Percentiles rank a stretch among this genome's conserved stretches.
These are phyloP conservation scores for Murina feae DNA, from an alignment of 2,113 vertebrate genomes.

Conservation along the genomic window DNA sequence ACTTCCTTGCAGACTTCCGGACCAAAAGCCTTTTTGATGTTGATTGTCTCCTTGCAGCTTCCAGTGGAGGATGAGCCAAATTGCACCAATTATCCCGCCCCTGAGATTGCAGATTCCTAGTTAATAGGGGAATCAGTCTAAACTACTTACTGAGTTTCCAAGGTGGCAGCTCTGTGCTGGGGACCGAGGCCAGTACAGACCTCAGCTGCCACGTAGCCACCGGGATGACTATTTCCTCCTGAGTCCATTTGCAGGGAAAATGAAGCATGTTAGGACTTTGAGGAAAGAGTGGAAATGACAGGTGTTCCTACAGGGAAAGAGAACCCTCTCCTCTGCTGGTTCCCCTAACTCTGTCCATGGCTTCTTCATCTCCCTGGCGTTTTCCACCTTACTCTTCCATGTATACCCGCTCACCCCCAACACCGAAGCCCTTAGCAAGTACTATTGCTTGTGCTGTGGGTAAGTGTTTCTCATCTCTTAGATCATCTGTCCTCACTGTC, in stretches of 20 bases:
- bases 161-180: slow-evolving; percentile 23
- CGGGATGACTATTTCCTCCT: not conserved
- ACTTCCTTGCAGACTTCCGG: slow-evolving; percentile 61
- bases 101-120: slow-evolving; percentile 52
- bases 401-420: too few species aligned
- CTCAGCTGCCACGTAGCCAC: not conserved
- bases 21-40: slow-evolving; percentile 59
- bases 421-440: not conserved
- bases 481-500: not conserved
- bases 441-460: not conserved
- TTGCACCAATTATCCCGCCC: slow-evolving; percentile 50
- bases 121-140: slow-evolving; percentile 33
- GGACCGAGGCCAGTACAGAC: not conserved
- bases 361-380: not conserved
- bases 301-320: not conserved
- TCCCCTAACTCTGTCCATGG: not conserved
- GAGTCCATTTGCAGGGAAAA: not conserved
- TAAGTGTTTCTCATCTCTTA: not conserved
- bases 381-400: not conserved
- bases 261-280: not conserved
- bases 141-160: slow-evolving; percentile 33
- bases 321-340: not conserved
- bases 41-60: slow-evolving; percentile 62
- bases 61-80: slow-evolving; percentile 50
- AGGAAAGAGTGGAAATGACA: not conserved